Conservation (phyloP, 2,113 vertebrate genomes). For the Coracopsis vasa region DNA sequence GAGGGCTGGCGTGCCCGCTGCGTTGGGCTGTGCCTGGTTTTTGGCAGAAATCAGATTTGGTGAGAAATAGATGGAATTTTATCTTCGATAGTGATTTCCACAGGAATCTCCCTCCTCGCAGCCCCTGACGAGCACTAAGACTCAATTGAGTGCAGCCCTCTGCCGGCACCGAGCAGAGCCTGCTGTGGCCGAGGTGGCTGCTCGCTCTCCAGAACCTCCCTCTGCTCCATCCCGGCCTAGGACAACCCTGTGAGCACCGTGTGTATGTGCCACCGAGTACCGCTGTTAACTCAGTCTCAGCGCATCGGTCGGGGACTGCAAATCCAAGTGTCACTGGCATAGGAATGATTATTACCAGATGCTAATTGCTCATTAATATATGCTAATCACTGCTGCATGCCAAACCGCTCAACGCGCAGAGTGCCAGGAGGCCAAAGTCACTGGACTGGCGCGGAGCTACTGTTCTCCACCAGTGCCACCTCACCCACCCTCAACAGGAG, state of each 20-base stretch:
- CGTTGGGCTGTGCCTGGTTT: background rate
- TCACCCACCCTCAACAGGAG: background rate
- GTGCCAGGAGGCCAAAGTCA: background rate
- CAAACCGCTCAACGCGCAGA: background rate
- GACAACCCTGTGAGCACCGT: background rate
- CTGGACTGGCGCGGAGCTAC: background rate
- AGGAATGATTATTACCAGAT: constrained; percentile 13
- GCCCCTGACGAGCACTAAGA: background rate
- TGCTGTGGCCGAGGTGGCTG: background rate
- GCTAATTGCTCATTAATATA: constrained; percentile 45
- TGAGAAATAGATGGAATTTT: background rate
- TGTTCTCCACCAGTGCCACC: background rate
- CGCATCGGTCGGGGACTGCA: background rate
- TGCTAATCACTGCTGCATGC: constrained; percentile 31
- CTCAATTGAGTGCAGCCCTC: background rate
- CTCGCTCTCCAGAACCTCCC: background rate
- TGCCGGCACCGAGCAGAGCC: background rate
- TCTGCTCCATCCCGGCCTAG: background rate
- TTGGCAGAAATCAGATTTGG: background rate
- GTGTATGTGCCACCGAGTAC: background rate
- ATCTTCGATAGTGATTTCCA: background rate
- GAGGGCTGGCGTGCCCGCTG: background rate
- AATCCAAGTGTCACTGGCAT: constrained; percentile 20
- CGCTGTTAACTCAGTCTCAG: background rate
- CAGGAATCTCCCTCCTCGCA: background rate